Evolutionary conservation across 2,797 vertebrate species (phyloP).

Genomic region (Thaleichthys pacificus): DNA sequence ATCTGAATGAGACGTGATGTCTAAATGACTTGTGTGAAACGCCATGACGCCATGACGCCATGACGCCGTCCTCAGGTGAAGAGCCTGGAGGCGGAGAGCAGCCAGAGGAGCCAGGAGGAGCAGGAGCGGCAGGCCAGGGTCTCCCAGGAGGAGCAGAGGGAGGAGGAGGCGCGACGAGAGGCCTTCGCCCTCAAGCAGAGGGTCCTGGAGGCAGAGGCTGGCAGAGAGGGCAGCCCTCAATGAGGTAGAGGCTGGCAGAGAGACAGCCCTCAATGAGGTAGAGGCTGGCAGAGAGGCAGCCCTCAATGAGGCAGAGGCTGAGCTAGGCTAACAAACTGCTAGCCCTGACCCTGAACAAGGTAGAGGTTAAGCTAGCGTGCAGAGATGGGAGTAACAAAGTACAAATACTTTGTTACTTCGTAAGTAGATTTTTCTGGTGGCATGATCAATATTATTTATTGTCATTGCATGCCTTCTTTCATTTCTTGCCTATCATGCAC

Average conservation of each 20-base stretch:
- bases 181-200: conserved; percentile 69
- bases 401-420: too few relatives aligned
- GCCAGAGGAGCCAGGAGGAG: conserved; percentile 69
- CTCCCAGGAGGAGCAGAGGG: conserved; percentile 68
- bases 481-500: conserved; percentile 13
- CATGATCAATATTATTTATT: too few relatives aligned
- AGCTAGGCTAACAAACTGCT: conserved; percentile 4
- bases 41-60: neutral
- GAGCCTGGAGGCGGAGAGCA: conserved; percentile 71
- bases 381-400: too few relatives aligned
- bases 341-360: too few relatives aligned
- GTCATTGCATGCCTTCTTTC: too few relatives aligned
- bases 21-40: neutral
- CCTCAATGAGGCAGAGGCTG: conserved; percentile 74
- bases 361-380: too few relatives aligned
- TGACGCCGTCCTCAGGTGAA: conserved; percentile 78
- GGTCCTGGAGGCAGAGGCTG: conserved; percentile 70
- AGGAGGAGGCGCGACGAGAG: conserved; percentile 70
- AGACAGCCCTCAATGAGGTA: conserved; percentile 79
- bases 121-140: conserved; percentile 70
- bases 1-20: too few relatives aligned
- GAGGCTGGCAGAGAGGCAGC: conserved; percentile 66
- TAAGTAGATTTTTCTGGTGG: too few relatives aligned
- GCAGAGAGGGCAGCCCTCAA: conserved; percentile 67
- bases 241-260: conserved; percentile 76